Conservation (phyloP, 1,140 invertebrate genomes). For the Euura lappo region DNA sequence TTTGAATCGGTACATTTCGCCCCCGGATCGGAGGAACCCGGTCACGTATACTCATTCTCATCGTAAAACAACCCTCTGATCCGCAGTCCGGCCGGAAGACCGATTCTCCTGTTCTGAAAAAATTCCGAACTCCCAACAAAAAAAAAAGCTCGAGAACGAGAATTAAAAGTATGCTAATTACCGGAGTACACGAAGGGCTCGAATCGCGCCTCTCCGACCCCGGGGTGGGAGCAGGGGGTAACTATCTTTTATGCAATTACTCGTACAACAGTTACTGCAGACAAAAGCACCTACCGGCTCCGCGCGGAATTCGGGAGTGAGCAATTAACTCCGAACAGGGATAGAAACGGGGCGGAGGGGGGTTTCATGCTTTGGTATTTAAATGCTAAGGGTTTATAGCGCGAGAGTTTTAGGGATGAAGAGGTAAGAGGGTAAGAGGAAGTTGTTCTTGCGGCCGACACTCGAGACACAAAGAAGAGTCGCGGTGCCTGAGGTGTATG, state of each 20-base stretch:
- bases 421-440: neutral
- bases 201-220: neutral
- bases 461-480: no score
- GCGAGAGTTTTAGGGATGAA: neutral
- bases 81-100: neutral
- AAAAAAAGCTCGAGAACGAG: no score
- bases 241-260: no score
- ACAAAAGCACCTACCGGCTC: no score
- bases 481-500: no score
- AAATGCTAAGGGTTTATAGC: constrained; percentile 37
- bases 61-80: constrained; percentile 42
- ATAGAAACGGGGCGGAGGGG: no score
- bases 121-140: no score
- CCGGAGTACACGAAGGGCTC: constrained; percentile 2
- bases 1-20: neutral
- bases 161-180: no score
- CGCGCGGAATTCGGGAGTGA: neutral
- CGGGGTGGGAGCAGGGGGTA: no score
- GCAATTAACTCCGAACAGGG: neutral
- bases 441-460: neutral
- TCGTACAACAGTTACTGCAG: no score
- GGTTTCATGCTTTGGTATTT: constrained; percentile 48
- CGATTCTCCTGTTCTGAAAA: neutral
- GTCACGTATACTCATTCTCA: constrained; percentile 47
- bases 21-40: constrained; percentile 28